Base-by-base conservation (phyloP, 1,140 invertebrate genomes). In the Tetranychus urticae region DNA sequence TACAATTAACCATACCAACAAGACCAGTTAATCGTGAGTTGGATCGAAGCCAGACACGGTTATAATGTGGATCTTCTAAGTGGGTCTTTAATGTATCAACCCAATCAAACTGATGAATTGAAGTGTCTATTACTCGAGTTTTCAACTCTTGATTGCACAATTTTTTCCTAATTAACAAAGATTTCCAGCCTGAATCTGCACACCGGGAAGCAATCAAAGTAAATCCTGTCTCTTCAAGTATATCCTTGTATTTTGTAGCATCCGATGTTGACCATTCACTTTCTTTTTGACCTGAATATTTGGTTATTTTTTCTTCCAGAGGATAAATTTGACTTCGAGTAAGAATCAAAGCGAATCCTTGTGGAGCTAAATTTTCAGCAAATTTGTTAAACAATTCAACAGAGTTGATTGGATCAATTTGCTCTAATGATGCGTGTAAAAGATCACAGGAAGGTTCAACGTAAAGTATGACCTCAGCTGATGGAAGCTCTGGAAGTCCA, bases 1-100 rank as follows among this genome's bases (percentile, higher is more conserved):
- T 74, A 70, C 92, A 97, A 66, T 87, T 91, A 60, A 84, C 80
- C 64, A 97, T 72, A 47, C 92, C 92, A 54, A 93, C 72, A 37
- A 89, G 76, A 59, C 92, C 90, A 70, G 75, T 82, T 13, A 63
- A 63, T 8, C 62, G 64, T 31, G 68, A 69, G 64, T 81, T 77
- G 56, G 76, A 77, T 23, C 84, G 78, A 12, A 87, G 69, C 68
- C 86, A 79, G 39, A 89, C 37, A 58, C 69, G 66, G 8, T 57
- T 59, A 23, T 64, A 59, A 36, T 7, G n/a, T 35, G 36, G 39
- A 33, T 58, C 65, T 14, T 7, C 33, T 12, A 68, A 14, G 12
- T 13, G 14, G 1, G 46, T 47, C 56, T 68, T 67, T 33, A 68
- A 37, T 45, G 64, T 47, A 31, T 66, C 62, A 34, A 67, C 57